These are phyloP conservation scores for Graptemys geographica DNA, from an alignment of 2,797 vertebrate species.

Conservation along the genomic window DNA sequence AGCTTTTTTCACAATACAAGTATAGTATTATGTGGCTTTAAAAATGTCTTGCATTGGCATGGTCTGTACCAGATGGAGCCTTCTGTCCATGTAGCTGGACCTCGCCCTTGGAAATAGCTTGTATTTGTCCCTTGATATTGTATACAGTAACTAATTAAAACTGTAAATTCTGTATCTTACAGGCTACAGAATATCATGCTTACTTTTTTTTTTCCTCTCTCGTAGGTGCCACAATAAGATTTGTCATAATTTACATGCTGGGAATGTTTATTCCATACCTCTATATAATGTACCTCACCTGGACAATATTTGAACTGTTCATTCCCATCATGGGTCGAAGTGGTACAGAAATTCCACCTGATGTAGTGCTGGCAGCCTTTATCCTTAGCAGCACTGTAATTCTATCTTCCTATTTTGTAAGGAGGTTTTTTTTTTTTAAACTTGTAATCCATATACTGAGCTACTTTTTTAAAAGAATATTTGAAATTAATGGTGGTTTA, in stretches of 20 bases:
- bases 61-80: not conserved
- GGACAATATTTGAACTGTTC: constrained; percentile 98
- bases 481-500: not conserved
- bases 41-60: not conserved
- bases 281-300: constrained; percentile 94
- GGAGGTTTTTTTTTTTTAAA: constrained; percentile 63
- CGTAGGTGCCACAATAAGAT: constrained; percentile 89
- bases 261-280: constrained; percentile 92
- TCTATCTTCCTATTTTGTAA: constrained; percentile 95
- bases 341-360: constrained; percentile 94
- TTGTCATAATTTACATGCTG: constrained; percentile 88
- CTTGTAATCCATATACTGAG: not conserved
- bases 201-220: not conserved
- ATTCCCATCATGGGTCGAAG: constrained; percentile 96
- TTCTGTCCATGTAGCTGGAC: not conserved
- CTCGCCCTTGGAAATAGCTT: not conserved
- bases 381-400: constrained; percentile 88
- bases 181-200: not conserved
- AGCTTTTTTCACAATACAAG: accelerated
- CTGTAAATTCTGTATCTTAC: not conserved
- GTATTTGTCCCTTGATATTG: not conserved
- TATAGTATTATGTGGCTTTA: not conserved
- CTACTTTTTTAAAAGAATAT: not conserved
- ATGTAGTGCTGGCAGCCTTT: constrained; percentile 90
- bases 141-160: not conserved